A percentile compares a stretch with the other conserved stretches of the same genome.
Conservation (phyloP, 2,888 invertebrate species). For the Eupithecia vulgata region DNA sequence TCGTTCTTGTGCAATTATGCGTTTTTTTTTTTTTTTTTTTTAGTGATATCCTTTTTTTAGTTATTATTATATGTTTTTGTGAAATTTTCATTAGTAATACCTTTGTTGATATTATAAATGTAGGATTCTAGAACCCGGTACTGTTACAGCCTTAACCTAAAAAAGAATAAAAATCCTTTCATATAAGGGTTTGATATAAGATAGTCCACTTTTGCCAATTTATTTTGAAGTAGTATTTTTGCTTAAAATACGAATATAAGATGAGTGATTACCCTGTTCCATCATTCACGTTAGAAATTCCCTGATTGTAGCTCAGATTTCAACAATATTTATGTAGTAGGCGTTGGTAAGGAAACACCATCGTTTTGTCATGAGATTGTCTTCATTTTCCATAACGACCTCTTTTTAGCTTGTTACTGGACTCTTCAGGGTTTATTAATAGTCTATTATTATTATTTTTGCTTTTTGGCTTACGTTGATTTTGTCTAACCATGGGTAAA, state of each 20-base stretch:
- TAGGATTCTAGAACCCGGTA: too few relatives aligned
- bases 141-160: too few relatives aligned
- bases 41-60: too few relatives aligned
- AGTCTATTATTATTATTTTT: neutral
- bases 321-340: constrained; percentile 27
- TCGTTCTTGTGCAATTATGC: too few relatives aligned
- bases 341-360: constrained; percentile 19
- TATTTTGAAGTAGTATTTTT: neutral
- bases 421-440: neutral
- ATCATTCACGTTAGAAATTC: constrained; percentile 12
- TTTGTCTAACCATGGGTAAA: too few relatives aligned
- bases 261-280: constrained; percentile 16
- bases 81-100: too few relatives aligned
- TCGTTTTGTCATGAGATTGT: constrained; percentile 18
- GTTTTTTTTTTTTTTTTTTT: too few relatives aligned
- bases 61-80: too few relatives aligned
- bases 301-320: constrained; percentile 22
- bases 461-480: neutral
- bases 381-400: constrained; percentile 10
- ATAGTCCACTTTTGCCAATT: neutral
- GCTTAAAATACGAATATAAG: constrained; percentile 9
- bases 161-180: neutral
- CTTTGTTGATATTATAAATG: too few relatives aligned
- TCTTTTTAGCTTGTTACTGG: constrained; percentile 4
- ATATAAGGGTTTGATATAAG: neutral